Evolutionary conservation across 2,113 vertebrate genomes (phyloP).

Genomic region (Scomber japonicus): DNA sequence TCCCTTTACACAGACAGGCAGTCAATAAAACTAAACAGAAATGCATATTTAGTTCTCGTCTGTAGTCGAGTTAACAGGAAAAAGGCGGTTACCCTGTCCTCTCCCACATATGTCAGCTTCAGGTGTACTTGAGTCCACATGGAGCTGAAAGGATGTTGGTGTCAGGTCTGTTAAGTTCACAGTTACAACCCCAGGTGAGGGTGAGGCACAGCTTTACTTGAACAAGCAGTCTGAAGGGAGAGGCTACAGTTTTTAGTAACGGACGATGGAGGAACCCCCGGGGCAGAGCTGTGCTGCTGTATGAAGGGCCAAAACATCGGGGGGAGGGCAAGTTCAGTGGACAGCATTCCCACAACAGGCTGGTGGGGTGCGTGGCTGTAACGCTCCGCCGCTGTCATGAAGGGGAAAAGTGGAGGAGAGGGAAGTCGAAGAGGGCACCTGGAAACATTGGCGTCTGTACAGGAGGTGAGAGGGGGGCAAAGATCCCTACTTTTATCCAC

Average conservation of each 20-base stretch:
- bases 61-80: not conserved
- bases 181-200: slow-evolving; percentile 74
- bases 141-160: not conserved
- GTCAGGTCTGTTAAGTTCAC: not conserved
- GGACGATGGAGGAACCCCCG: slow-evolving; percentile 46
- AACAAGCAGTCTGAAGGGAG: slow-evolving; percentile 67
- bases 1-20: slow-evolving; percentile 12
- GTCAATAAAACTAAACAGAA: slow-evolving; percentile 2
- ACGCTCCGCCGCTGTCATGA: slow-evolving; percentile 63
- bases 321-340: slow-evolving; percentile 68
- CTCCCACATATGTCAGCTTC: slow-evolving; percentile 12
- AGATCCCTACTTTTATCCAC: slow-evolving; percentile 42
- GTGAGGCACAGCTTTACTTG: slow-evolving; percentile 55
- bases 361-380: slow-evolving; percentile 65
- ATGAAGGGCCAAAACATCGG: slow-evolving; percentile 78
- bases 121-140: slow-evolving; percentile 12
- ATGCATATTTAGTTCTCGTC: not conserved
- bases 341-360: slow-evolving; percentile 71
- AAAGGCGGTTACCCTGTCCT: not conserved
- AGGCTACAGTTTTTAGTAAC: slow-evolving; percentile 71
- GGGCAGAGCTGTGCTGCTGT: slow-evolving; percentile 68
- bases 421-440: slow-evolving; percentile 48
- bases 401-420: slow-evolving; percentile 66
- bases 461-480: slow-evolving; percentile 7
- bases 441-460: slow-evolving; percentile 50